phyloP scores from a whole-genome alignment of 2,113 vertebrate genomes.

The Phrynosoma platyrhinos region DNA sequence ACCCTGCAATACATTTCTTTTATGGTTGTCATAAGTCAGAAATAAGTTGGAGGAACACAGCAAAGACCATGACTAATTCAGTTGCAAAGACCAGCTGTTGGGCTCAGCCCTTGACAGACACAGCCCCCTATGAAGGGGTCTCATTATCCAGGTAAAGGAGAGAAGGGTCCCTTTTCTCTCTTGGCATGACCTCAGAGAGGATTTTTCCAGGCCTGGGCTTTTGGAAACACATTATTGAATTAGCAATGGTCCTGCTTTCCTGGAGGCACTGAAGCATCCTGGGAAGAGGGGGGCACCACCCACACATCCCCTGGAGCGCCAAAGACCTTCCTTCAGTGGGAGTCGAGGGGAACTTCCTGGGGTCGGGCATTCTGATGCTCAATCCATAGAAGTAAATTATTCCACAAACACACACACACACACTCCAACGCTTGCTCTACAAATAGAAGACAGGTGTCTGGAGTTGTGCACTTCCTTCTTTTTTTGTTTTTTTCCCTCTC shows the following conservation, averaged over 20 bases:
- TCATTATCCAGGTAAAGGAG: background rate
- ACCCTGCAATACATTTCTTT: too few species aligned
- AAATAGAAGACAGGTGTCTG: conserved; percentile 50
- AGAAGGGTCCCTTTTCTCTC: too few species aligned
- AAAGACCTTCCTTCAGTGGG: background rate
- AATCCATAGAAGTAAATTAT: background rate
- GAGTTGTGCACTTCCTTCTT: fast-evolving
- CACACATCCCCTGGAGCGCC: background rate
- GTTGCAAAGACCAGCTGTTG: too few species aligned
- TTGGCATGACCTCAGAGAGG: background rate
- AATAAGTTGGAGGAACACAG: too few species aligned
- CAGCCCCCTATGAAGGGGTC: too few species aligned
- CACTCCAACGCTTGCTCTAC: background rate
- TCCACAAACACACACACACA: background rate
- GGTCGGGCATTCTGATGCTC: fast-evolving
- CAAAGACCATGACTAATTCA: too few species aligned
- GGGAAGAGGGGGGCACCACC: background rate
- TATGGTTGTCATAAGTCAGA: too few species aligned
- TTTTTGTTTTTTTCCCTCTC: too few species aligned
- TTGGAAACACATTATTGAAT: background rate
- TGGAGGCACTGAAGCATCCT: background rate
- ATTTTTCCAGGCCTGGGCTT: background rate
- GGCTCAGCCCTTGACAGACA: too few species aligned
- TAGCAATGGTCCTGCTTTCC: background rate
- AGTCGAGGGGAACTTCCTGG: background rate